These are phyloP conservation scores for Phoenicopterus ruber DNA, from an alignment of 2,113 vertebrate genomes.

Conservation along the genomic window DNA sequence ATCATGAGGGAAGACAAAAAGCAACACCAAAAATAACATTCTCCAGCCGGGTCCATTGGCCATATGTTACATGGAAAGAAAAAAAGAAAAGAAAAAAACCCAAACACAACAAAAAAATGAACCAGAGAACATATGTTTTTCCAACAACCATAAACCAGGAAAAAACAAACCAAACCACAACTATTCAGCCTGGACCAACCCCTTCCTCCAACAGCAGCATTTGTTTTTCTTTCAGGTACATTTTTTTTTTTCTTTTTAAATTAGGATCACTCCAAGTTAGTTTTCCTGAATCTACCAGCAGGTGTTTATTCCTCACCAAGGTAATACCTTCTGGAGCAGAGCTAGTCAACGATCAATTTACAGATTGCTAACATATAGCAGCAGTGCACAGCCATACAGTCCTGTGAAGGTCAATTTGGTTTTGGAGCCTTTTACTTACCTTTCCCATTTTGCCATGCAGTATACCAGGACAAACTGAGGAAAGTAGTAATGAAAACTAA, in stretches of 20 bases:
- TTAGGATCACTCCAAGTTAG: not conserved
- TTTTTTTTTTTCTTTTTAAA: not conserved
- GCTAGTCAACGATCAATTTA: not conserved
- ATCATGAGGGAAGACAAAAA: constrained; percentile 29
- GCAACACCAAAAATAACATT: constrained; percentile 24
- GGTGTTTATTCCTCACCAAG: not conserved
- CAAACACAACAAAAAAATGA: not conserved
- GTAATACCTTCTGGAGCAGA: not conserved
- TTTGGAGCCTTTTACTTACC: constrained; percentile 74
- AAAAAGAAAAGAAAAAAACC: not conserved
- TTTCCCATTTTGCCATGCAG: constrained; percentile 98
- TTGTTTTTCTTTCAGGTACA: not conserved
- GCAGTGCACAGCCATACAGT: not conserved
- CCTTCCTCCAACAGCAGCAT: not conserved
- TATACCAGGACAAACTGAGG: constrained; percentile 97
- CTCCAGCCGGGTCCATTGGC: not conserved
- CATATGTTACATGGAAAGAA: not conserved
- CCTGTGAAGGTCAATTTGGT: fast-evolving
- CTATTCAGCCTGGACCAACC: not conserved
- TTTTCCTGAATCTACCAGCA: not conserved
- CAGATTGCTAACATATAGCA: not conserved
- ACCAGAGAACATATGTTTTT: not conserved
- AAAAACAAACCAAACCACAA: not conserved
- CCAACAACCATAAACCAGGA: not conserved
- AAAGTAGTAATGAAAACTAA: constrained; percentile 95